Conservation (phyloP, 2,113 vertebrate species). For the Gymnarchus niloticus region DNA sequence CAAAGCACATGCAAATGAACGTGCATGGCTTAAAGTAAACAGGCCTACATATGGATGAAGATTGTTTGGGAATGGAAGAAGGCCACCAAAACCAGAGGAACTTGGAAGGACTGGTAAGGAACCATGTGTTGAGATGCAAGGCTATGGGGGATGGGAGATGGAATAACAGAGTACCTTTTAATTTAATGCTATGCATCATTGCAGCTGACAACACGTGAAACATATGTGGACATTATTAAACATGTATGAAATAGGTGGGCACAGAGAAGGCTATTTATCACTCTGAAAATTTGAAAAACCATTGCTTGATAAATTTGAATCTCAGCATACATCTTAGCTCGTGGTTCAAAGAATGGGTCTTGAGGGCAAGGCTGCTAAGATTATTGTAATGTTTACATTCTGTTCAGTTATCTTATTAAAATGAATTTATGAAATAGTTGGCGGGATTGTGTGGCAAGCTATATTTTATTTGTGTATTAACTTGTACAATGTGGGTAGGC, state of each 20-base stretch:
- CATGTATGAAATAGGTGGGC: constrained; percentile 64
- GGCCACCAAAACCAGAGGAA: too few relatives aligned
- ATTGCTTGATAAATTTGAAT: constrained; percentile 66
- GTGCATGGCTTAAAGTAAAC: too few relatives aligned
- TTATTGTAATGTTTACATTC: not conserved
- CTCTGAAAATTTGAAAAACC: constrained; percentile 54
- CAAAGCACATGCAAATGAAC: too few relatives aligned
- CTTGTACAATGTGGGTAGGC: not conserved
- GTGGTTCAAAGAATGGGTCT: not conserved
- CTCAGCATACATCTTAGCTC: constrained; percentile 5
- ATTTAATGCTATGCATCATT: constrained; percentile 63
- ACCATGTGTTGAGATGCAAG: too few relatives aligned
- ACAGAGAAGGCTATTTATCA: constrained; percentile 66
- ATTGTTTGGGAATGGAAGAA: too few relatives aligned
- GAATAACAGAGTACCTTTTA: constrained; percentile 35
- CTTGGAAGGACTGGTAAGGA: too few relatives aligned
- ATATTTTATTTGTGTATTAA: not conserved
- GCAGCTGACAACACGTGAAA: constrained; percentile 69
- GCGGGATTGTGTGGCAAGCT: not conserved
- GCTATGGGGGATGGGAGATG: too few relatives aligned
- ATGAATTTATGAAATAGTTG: not conserved
- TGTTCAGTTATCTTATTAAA: not conserved
- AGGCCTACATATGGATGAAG: too few relatives aligned
- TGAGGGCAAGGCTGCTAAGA: not conserved
- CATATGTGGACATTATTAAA: constrained; percentile 64